phyloP scores from a whole-genome alignment of 2,797 vertebrate genomes.

The Neopelma chrysocephalum region DNA sequence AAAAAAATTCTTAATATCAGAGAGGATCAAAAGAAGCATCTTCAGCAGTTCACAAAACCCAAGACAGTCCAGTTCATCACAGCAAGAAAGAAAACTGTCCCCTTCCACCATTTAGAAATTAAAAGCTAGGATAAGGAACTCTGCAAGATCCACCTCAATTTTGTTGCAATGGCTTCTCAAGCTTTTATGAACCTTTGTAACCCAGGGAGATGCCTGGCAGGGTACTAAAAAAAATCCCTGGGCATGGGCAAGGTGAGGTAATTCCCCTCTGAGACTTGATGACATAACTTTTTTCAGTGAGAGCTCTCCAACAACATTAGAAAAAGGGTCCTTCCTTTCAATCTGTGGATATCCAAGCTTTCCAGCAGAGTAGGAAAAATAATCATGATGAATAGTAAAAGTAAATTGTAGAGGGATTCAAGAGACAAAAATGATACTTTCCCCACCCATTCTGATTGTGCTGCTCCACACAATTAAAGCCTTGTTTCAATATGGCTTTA shows the following conservation, averaged over 20 bases:
- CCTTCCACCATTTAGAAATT: neutral
- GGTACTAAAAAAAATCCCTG: neutral
- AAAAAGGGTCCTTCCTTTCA: neutral
- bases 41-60: fast-evolving
- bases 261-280: neutral
- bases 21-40: neutral
- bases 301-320: neutral
- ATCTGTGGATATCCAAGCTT: neutral
- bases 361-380: neutral
- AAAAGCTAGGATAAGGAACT: neutral
- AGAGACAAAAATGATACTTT: neutral
- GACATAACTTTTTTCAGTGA: neutral
- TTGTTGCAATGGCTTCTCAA: neutral
- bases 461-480: neutral
- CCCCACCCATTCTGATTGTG: neutral
- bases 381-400: neutral
- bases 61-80: neutral
- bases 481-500: conserved; percentile 25
- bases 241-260: neutral
- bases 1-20: neutral
- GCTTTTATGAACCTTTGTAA: neutral
- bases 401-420: neutral
- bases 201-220: neutral
- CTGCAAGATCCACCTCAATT: neutral
- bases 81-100: neutral